Base-by-base conservation (phyloP, 2,797 vertebrate genomes). In the Spinus pinus region DNA sequence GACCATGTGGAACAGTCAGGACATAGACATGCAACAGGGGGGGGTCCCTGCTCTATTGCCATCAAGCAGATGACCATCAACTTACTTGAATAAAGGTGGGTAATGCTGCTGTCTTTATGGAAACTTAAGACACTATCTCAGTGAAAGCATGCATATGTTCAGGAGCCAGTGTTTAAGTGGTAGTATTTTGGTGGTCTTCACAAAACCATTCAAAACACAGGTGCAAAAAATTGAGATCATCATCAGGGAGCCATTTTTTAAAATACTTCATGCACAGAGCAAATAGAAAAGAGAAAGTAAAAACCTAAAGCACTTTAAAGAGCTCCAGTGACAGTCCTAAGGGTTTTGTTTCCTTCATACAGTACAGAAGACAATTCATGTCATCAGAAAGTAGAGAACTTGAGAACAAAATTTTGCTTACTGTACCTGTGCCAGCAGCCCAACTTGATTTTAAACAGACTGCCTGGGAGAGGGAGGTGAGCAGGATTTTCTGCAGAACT, bases 181-280 rank as follows among this genome's bases (percentile, higher is more conserved):
- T 77, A 58, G 57, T 65, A 67, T 70, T 87, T 95, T 86, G 80
- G 62, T 83, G 58, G 58, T 93, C 80, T 93, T 94, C 41, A n/a
- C 33, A 66, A 42, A 90, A n/a, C 15, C 80, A 16, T 74, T 91
- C 22, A 62, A 78, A 89, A 78, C 42, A 65, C 27, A 74, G 57
- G n/a, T 41, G 64, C 65, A 83, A 66, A 94, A 66, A 87, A 46
- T 47, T 27, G 53, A 72, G 28, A 39, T 49, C 31, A 65, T 35
- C 46, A 67, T 6, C 47, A 58, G 61, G 30, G 49, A 62, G 22
- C 30, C 56, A 31, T 17, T 78, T 93, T 72, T 75, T 4, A 21
- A 56, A 79, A 75, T 69, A 53, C 13, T 22, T 81, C n/a, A 53
- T 70, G 15, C 24, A 60, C 27, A 84, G 39, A 65, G 33, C 24